Conservation (phyloP, 2,888 invertebrate genomes). For the Acanthosepion esculentum region DNA sequence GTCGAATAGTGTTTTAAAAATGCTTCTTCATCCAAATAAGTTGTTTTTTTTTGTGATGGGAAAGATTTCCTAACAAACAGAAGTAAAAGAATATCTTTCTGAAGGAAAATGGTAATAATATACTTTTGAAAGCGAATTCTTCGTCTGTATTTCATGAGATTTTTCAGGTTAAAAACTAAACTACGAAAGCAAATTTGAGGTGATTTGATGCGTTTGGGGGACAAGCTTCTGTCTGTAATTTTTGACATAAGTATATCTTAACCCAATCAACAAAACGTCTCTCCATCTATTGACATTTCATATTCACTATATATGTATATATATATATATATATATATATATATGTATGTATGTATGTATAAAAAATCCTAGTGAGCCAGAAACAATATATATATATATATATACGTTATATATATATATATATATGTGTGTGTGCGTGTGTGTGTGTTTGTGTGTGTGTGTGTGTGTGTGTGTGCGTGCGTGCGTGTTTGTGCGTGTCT, state of each 20-base stretch:
- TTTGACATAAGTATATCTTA: neutral
- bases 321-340: neutral
- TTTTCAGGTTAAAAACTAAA: neutral
- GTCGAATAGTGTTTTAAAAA: neutral
- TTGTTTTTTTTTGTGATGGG: neutral
- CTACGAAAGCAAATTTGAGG: neutral
- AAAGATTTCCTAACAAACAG: neutral
- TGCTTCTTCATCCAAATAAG: neutral
- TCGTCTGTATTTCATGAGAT: neutral
- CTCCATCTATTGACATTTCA: neutral
- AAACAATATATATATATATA: neutral
- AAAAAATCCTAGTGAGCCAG: too few species aligned
- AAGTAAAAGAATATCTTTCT: neutral
- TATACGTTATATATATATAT: conserved; percentile 25
- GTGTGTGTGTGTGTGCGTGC: neutral
- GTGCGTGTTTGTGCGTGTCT: neutral
- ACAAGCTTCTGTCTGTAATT: neutral
- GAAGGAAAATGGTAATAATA: neutral
- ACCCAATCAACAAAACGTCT: neutral
- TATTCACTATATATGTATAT: neutral
- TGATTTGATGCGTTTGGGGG: neutral
- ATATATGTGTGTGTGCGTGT: neutral
- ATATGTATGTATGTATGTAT: neutral
- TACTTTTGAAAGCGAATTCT: neutral
- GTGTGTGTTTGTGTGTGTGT: neutral